A percentile compares a stretch with the other conserved stretches of the same genome.
Evolutionary conservation across 2,797 vertebrate genomes (phyloP).

Genomic region (Anisognathus igniventris): DNA sequence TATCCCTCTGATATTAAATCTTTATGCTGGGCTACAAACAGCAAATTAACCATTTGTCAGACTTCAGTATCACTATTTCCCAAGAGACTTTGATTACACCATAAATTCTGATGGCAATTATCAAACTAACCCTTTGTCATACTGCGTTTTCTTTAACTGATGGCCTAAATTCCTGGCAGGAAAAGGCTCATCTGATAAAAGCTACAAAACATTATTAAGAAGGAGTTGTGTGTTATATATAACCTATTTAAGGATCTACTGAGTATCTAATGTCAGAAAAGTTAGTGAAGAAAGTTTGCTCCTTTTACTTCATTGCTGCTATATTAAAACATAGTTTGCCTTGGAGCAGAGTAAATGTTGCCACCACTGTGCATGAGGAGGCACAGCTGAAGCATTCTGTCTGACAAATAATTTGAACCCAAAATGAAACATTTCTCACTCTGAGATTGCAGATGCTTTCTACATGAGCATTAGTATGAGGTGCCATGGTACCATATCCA

Average conservation of each 20-base stretch:
- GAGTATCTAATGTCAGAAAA: not conserved
- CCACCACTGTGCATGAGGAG: not conserved
- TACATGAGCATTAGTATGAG: not conserved
- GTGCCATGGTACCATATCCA: not conserved
- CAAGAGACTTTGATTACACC: not conserved
- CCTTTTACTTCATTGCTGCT: not conserved
- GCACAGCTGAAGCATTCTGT: not conserved
- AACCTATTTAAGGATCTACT: not conserved
- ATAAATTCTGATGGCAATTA: not conserved
- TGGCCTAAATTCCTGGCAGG: not conserved
- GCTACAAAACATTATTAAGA: not conserved
- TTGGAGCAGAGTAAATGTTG: not conserved
- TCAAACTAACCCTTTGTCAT: not conserved
- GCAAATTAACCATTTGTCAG: not conserved
- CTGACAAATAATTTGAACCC: not conserved
- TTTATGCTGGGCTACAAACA: not conserved
- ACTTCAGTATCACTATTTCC: not conserved
- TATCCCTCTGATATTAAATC: not conserved
- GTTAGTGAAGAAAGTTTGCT: not conserved
- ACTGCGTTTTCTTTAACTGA: not conserved
- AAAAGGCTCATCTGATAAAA: not conserved
- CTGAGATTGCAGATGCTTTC: not conserved
- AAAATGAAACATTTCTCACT: not conserved
- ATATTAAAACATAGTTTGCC: not conserved
- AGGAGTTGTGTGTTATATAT: rapidly evolving